Conservation (phyloP, 2,113 vertebrate genomes). For the Gavia stellata region DNA sequence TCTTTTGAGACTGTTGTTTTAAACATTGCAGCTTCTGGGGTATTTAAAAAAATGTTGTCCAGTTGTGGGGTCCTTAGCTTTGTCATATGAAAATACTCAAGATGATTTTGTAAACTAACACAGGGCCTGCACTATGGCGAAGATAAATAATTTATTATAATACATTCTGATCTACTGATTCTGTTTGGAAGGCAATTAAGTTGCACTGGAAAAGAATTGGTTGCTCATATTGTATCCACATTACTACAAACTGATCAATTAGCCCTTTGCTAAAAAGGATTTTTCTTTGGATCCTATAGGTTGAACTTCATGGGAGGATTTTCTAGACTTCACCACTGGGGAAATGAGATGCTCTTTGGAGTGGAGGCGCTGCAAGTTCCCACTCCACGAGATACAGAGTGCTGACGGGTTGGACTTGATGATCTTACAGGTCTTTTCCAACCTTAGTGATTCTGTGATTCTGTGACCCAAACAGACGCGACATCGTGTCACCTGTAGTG, state of each 20-base stretch:
- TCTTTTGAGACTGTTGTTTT: not conserved
- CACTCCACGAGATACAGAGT: accelerated
- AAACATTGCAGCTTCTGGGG: not conserved
- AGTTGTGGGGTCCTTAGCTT: not conserved
- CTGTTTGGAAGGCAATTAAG: not conserved
- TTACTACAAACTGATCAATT: not conserved
- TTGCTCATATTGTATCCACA: not conserved
- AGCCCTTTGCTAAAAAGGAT: not conserved
- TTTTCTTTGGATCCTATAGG: not conserved
- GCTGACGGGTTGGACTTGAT: too few relatives aligned
- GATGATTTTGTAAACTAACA: not conserved
- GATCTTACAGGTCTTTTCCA: too few relatives aligned
- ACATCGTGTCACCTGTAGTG: not conserved
- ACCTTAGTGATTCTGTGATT: too few relatives aligned
- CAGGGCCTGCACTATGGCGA: not conserved
- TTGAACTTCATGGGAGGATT: not conserved
- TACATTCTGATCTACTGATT: not conserved
- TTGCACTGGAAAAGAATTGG: not conserved
- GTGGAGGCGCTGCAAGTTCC: not conserved
- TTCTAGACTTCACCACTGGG: not conserved
- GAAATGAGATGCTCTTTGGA: not conserved
- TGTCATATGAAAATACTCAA: not conserved
- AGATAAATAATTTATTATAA: not conserved
- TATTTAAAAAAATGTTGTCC: not conserved
- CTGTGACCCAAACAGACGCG: not conserved